A percentile compares a stretch with the other conserved stretches of the same genome.
These are phyloP conservation scores for Valencia hispanica DNA, from an alignment of 2,797 vertebrate species.

Conservation along the genomic window DNA sequence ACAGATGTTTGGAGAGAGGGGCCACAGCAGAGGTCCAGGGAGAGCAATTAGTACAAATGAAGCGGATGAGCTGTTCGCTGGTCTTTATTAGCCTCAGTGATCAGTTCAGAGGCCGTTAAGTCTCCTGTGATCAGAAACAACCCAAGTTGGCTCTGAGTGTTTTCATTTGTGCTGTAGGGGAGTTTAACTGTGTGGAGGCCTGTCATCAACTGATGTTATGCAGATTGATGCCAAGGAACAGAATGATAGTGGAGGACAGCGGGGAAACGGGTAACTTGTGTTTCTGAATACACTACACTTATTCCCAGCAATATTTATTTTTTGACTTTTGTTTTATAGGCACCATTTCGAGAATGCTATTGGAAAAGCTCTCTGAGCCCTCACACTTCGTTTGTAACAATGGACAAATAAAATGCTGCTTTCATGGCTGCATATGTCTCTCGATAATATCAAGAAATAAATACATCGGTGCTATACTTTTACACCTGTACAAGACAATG, in stretches of 20 bases:
- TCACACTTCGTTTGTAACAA: not conserved
- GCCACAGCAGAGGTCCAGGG: constrained; percentile 63
- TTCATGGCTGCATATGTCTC: not conserved
- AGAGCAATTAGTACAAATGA: constrained; percentile 81
- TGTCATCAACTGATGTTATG: constrained; percentile 15
- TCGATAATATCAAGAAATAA: not conserved
- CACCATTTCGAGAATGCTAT: not conserved
- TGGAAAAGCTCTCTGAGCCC: constrained; percentile 1
- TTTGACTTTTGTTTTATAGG: not conserved
- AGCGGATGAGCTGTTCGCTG: constrained; percentile 74
- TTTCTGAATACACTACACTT: not conserved
- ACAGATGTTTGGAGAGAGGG: constrained; percentile 75
- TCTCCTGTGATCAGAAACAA: constrained; percentile 70
- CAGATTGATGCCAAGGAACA: not conserved
- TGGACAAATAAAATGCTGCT: not conserved
- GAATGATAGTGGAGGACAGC: not conserved
- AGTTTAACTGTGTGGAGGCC: constrained; percentile 29
- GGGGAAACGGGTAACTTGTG: not conserved
- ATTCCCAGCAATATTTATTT: not conserved
- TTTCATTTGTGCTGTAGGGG: constrained; percentile 36
- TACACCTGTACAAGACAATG: not conserved
- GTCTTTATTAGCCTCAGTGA: constrained; percentile 80
- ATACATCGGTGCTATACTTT: not conserved
- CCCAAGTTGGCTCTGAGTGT: constrained; percentile 45
- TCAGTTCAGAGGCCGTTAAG: constrained; percentile 76